Conservation (phyloP, 2,113 vertebrate genomes). For the Pungitius pungitius region DNA sequence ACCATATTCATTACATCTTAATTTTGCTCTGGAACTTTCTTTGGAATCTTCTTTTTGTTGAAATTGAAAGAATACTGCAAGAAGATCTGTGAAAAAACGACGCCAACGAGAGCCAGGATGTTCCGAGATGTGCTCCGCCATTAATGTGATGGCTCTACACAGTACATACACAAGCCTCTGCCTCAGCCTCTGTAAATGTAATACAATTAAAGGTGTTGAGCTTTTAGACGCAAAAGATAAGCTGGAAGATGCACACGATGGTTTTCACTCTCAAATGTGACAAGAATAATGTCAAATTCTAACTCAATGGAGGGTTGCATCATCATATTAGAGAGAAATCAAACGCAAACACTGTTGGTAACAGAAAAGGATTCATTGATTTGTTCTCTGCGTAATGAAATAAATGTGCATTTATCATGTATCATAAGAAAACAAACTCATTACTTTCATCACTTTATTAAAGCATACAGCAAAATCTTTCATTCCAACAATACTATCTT, state of each 20-base stretch:
- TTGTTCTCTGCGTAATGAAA: not conserved
- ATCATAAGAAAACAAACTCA: slow-evolving; percentile 11
- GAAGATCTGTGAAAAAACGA: not conserved
- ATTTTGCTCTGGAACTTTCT: not conserved
- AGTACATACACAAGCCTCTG: not conserved
- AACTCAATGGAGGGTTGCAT: not conserved
- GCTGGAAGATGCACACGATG: not conserved
- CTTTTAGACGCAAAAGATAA: not conserved
- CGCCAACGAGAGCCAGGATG: not conserved
- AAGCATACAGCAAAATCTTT: slow-evolving; percentile 1
- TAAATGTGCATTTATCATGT: slow-evolving; percentile 1
- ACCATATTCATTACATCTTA: not conserved
- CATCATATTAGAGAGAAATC: not conserved
- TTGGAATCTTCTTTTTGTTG: not conserved
- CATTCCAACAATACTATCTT: slow-evolving; percentile 3
- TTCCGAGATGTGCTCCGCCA: not conserved
- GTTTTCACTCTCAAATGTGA: slow-evolving; percentile 4
- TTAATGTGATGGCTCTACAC: not conserved
- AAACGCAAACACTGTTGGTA: slow-evolving; percentile 1
- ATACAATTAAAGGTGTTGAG: not conserved
- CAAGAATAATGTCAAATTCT: not conserved
- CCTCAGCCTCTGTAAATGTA: not conserved
- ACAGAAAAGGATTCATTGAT: not conserved
- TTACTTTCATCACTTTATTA: not conserved
- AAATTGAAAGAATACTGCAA: not conserved